Base-by-base conservation (phyloP, 2,888 invertebrate species). In the Branchipolynoe longqiensis region DNA sequence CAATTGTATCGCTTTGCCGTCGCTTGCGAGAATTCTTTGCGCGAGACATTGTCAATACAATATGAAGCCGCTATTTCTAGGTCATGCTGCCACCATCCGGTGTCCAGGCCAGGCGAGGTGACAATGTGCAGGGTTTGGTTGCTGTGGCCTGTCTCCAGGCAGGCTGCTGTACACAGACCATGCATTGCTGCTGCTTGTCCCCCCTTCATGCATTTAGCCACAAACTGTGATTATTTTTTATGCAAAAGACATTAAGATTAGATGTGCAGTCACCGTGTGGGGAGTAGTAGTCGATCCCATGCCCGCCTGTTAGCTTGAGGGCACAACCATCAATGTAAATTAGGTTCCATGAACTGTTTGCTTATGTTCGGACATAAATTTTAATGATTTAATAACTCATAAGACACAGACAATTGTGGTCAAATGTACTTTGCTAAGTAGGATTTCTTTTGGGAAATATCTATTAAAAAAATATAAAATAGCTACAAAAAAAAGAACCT, bases 191-290 rank as follows among this genome's bases (percentile, higher is more conserved):
- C 25, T 28, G 18, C 62, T 25, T 28, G 62, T 14, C 1, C 25
- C 28, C 62, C 25, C 62, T 62, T 25, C 25, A 28, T 62, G 62
- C 62, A 62, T 62, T 62, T 62, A 62, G 62, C 62, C 62, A 62
- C 62, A 62, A 62, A 62, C 62, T 62, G 62, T 62, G 62, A 62
- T 62, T 62, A 62, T 62, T 62, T 62, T n/a, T 62, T 62, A 62
- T 62, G 62, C 62, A 62, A 62, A 62, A 62, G 2, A n/a, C 62
- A 62, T 14, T 31, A 62, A 59, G 31, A 62, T 31, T 62, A 62
- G 25, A 62, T 62, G 62, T 25, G 28, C 62, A 31, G 28, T 62
- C 62, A 31, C 62, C 31, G 25, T 62, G 62, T 62, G 62, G 31
- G n/a, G 25, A 62, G 31, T 28, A 25, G 56, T 56, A 56, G 56